These are phyloP conservation scores for Somateria mollissima DNA, from an alignment of 2,797 vertebrate species.

Conservation along the genomic window DNA sequence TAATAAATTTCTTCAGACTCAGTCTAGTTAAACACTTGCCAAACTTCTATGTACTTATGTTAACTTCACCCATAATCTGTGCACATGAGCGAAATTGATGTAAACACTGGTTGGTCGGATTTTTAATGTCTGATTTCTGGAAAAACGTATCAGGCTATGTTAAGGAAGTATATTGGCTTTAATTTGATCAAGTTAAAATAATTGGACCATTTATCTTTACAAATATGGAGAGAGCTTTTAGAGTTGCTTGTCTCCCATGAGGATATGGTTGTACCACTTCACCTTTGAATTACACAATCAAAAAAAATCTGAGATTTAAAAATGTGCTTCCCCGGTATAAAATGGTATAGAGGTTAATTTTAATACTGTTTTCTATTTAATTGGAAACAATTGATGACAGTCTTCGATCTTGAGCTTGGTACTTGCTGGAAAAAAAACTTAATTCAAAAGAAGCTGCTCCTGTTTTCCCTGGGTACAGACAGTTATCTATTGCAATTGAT, in stretches of 20 bases:
- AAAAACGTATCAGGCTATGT: background rate
- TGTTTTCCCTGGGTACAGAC: background rate
- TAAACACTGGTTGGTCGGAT: background rate
- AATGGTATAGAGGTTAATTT: background rate
- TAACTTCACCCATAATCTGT: background rate
- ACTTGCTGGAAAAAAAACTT: background rate
- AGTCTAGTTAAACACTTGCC: background rate
- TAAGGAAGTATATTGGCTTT: background rate
- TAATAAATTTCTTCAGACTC: background rate
- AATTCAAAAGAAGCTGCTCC: background rate
- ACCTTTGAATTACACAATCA: background rate
- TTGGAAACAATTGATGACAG: background rate
- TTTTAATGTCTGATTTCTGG: background rate
- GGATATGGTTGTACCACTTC: background rate
- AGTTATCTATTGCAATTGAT: background rate
- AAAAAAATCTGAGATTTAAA: background rate
- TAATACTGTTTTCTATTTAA: background rate
- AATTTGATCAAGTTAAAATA: background rate
- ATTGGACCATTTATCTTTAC: background rate
- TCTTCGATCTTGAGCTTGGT: background rate
- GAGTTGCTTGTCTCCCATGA: background rate
- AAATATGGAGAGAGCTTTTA: background rate
- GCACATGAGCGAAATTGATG: background rate
- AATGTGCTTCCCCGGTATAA: background rate
- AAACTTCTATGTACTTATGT: background rate